These are phyloP conservation scores for Drosophila suboccidentalis DNA, from an alignment of 2,888 invertebrate genomes.

Conservation along the genomic window DNA sequence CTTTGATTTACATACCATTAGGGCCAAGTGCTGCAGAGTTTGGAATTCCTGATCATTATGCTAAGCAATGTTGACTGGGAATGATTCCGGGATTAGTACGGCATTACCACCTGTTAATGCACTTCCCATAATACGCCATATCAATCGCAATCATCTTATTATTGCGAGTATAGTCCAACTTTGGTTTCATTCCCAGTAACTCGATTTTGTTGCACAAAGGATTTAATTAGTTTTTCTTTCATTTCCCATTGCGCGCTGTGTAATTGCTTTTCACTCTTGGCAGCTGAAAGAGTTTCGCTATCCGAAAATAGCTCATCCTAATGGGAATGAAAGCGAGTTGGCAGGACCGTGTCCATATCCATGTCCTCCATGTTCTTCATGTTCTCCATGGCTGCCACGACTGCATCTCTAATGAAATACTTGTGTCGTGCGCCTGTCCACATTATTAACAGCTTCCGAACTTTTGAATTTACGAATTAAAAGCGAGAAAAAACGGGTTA, in stretches of 20 bases:
- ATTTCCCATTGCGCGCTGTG: slow-evolving; percentile 62
- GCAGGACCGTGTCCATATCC: slow-evolving; percentile 3
- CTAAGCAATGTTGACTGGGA: slow-evolving; percentile 27
- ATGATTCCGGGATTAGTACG: slow-evolving; percentile 12
- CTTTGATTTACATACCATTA: slow-evolving; percentile 68
- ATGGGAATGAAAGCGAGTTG: slow-evolving; percentile 24
- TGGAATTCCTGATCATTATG: slow-evolving; percentile 46
- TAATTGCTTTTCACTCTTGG: slow-evolving; percentile 74
- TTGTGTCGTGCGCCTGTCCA: slow-evolving; percentile 77
- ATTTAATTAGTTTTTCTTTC: slow-evolving; percentile 84
- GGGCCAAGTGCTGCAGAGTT: slow-evolving; percentile 23
- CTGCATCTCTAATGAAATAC: slow-evolving; percentile 71
- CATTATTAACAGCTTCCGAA: slow-evolving; percentile 76
- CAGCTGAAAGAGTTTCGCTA: slow-evolving; percentile 24
- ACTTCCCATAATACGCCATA: slow-evolving; percentile 24
- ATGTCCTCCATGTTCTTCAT: neutral
- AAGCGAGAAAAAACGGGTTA: slow-evolving; percentile 30
- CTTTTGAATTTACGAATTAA: slow-evolving; percentile 66
- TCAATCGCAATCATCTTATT: slow-evolving; percentile 35
- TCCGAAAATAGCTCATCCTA: slow-evolving; percentile 46
- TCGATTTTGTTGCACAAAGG: slow-evolving; percentile 71
- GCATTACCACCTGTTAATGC: slow-evolving; percentile 45
- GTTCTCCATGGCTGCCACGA: slow-evolving; percentile 17
- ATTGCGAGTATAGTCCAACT: slow-evolving; percentile 6
- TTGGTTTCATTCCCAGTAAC: slow-evolving; percentile 22